Evolutionary conservation across 2,888 invertebrate species (phyloP).

Genomic region (Dichetophora obliterata): DNA sequence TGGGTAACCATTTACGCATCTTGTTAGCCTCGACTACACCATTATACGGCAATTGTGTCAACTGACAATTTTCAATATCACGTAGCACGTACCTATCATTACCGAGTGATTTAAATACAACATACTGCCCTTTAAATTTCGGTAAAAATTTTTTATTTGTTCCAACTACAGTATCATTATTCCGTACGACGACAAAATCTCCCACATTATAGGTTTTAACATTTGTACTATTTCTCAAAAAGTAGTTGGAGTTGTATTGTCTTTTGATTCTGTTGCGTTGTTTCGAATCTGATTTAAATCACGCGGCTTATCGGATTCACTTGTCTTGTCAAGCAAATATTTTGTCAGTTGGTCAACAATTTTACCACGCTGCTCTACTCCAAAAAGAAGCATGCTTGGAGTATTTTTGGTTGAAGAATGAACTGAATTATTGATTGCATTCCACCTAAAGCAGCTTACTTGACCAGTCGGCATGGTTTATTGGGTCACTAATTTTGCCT

Average conservation of each 20-base stretch:
- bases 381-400: neutral
- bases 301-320: neutral
- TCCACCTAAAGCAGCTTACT: no score
- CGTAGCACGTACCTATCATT: neutral
- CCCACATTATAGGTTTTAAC: neutral
- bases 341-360: neutral
- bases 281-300: neutral
- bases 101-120: neutral
- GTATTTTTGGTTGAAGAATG: neutral
- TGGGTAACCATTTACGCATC: neutral
- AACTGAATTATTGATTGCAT: neutral
- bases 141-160: neutral
- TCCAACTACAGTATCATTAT: neutral
- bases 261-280: neutral
- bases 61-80: neutral
- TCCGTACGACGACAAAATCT: neutral
- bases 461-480: no score
- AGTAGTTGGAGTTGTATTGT: neutral
- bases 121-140: neutral
- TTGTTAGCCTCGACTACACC: no score
- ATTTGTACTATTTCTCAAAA: neutral
- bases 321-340: neutral
- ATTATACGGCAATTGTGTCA: neutral
- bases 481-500: neutral
- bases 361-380: neutral